Evolutionary conservation across 2,113 vertebrate species (phyloP).

Genomic region (Peromyscus californicus): DNA sequence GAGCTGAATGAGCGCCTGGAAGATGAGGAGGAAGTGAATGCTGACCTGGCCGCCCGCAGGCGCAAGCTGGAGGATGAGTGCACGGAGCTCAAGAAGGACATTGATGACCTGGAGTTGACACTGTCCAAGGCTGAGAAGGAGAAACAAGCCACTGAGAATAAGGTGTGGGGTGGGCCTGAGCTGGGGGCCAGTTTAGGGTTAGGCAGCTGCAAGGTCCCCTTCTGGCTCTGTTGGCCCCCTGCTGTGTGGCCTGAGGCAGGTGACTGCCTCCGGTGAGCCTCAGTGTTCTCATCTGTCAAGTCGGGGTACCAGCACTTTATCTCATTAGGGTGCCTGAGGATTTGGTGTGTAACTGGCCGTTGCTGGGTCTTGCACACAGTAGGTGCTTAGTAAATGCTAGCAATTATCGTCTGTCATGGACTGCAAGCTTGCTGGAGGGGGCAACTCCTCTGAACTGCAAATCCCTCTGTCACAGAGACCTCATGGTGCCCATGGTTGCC

Average conservation of each 20-base stretch:
- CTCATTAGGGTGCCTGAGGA: not conserved
- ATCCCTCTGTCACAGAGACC: not conserved
- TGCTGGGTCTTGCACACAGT: rapidly evolving
- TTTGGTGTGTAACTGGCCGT: not conserved
- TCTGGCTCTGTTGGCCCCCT: not conserved
- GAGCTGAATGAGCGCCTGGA: slow-evolving; percentile 94
- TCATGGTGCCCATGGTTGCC: not conserved
- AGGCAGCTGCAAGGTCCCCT: not conserved
- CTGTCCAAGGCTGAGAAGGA: slow-evolving; percentile 97
- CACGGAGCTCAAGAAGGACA: slow-evolving; percentile 96
- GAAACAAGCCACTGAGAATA: slow-evolving; percentile 97
- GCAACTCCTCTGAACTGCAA: not conserved
- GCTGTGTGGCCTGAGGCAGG: not conserved
- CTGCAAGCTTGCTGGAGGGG: not conserved
- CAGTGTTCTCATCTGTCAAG: not conserved
- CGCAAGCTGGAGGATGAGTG: slow-evolving; percentile 96
- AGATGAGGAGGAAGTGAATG: slow-evolving; percentile 95
- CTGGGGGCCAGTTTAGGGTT: not conserved
- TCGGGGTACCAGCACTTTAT: not conserved
- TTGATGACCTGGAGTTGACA: slow-evolving; percentile 95
- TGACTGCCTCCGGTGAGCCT: not conserved
- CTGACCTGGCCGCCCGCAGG: slow-evolving; percentile 91
- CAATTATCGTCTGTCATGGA: not conserved
- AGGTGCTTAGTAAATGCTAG: not conserved
- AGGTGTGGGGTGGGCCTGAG: slow-evolving; percentile 85